phyloP scores from a whole-genome alignment of 2,113 vertebrate genomes.

The Cavia aperea region DNA sequence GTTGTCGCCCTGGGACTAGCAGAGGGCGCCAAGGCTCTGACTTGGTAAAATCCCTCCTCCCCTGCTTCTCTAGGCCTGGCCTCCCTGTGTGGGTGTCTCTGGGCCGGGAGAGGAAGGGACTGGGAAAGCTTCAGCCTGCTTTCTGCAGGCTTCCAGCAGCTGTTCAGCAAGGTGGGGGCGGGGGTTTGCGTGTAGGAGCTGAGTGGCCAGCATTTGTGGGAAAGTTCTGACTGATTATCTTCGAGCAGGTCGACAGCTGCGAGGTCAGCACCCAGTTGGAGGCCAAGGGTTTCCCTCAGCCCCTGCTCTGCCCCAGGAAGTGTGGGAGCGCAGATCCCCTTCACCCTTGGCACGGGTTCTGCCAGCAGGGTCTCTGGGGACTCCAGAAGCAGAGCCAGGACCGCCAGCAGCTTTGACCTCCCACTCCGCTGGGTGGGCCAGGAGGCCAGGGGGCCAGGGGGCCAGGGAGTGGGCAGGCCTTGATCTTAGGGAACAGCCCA shows the following conservation, averaged over 20 bases:
- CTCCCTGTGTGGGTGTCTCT: not conserved
- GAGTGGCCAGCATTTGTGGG: not conserved
- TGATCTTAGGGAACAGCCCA: not conserved
- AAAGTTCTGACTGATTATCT: not conserved
- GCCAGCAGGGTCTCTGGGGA: not conserved
- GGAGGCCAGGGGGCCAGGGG: too few species aligned
- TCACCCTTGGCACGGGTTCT: not conserved
- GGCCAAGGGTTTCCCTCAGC: not conserved
- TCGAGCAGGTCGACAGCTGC: not conserved
- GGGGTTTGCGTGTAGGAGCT: not conserved
- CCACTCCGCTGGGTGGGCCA: not conserved
- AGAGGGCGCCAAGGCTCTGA: conserved; percentile 14
- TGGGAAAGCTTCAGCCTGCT: not conserved
- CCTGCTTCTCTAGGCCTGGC: not conserved
- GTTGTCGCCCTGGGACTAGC: conserved; percentile 49
- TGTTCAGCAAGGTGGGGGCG: not conserved
- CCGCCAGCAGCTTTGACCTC: not conserved
- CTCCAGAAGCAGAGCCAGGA: not conserved
- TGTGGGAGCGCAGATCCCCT: not conserved
- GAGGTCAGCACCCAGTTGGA: not conserved
- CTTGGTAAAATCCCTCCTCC: not conserved
- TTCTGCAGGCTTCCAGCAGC: conserved; percentile 27
- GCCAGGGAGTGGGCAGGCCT: not conserved
- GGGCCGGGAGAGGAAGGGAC: not conserved
- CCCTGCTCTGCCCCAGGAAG: not conserved